A percentile compares a stretch with the other conserved stretches of the same genome.
These are phyloP conservation scores for Clytia hemisphaerica DNA, from an alignment of 30 jellyfish, hydroid and myxozoan species.

Conservation along the genomic window DNA sequence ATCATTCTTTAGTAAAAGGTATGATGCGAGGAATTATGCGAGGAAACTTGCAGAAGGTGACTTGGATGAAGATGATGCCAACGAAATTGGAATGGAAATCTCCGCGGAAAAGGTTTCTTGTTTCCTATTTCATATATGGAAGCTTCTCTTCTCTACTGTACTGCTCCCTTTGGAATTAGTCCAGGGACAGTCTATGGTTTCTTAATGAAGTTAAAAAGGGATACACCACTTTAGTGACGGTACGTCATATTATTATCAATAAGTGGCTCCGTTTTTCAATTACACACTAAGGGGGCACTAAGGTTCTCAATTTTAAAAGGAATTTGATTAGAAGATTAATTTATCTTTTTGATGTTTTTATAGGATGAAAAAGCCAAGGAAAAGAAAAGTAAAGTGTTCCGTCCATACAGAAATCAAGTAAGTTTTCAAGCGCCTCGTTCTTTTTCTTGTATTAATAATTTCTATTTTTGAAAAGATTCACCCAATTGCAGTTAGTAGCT, in stretches of 20 bases:
- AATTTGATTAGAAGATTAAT: neutral
- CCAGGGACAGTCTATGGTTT: no score
- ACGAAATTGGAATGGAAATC: slow-evolving; percentile 22
- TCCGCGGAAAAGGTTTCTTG: slow-evolving; percentile 14
- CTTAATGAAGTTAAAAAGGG: no score
- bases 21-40: slow-evolving; percentile 70
- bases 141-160: no score
- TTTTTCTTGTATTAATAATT: no score
- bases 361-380: slow-evolving; percentile 3
- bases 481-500: no score
- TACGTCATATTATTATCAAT: no score
- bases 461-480: no score
- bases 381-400: slow-evolving; percentile 36
- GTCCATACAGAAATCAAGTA: slow-evolving; percentile 83
- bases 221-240: no score
- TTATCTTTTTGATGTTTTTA: neutral
- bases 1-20: slow-evolving; percentile 40
- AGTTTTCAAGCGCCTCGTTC: neutral
- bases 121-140: neutral
- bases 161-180: no score
- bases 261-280: no score
- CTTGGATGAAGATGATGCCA: slow-evolving; percentile 44
- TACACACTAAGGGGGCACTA: no score
- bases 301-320: neutral
- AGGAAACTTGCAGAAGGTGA: slow-evolving; percentile 90